phyloP scores from a whole-genome alignment of 2,888 invertebrate genomes.

The Gymnosoma rotundatum region DNA sequence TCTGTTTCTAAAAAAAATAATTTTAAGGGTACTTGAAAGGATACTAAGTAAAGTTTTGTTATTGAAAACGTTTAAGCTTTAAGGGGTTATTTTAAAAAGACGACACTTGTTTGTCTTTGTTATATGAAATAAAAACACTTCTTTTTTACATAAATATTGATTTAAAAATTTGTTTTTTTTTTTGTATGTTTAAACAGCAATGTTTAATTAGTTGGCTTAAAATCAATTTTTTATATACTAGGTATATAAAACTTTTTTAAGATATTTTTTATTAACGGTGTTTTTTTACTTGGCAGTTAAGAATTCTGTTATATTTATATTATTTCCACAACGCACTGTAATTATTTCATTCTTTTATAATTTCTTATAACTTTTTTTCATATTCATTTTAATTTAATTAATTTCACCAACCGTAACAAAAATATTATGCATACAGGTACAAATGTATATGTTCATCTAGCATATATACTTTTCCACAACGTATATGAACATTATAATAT shows the following conservation, averaged over 20 bases:
- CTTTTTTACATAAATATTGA: conserved; percentile 7
- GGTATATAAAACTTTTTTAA: conserved; percentile 7
- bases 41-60: neutral
- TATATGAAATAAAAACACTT: neutral
- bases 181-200: neutral
- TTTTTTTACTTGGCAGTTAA: conserved; percentile 25
- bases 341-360: conserved; percentile 25
- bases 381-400: conserved; percentile 41
- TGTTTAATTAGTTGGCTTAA: conserved; percentile 13
- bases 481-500: neutral
- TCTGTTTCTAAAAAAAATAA: conserved; percentile 17
- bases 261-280: conserved; percentile 1
- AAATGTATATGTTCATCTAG: neutral
- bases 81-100: no score
- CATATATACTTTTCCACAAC: conserved; percentile 17
- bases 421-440: neutral
- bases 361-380: conserved; percentile 22
- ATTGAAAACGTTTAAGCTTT: neutral
- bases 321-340: conserved; percentile 37
- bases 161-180: neutral
- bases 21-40: conserved; percentile 20
- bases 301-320: conserved; percentile 51
- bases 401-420: conserved; percentile 65
- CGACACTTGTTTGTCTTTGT: conserved; percentile 27
- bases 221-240: conserved; percentile 54